Evolutionary conservation across 2,797 vertebrate genomes (phyloP).

Genomic region (Phaenicophaeus curvirostris): DNA sequence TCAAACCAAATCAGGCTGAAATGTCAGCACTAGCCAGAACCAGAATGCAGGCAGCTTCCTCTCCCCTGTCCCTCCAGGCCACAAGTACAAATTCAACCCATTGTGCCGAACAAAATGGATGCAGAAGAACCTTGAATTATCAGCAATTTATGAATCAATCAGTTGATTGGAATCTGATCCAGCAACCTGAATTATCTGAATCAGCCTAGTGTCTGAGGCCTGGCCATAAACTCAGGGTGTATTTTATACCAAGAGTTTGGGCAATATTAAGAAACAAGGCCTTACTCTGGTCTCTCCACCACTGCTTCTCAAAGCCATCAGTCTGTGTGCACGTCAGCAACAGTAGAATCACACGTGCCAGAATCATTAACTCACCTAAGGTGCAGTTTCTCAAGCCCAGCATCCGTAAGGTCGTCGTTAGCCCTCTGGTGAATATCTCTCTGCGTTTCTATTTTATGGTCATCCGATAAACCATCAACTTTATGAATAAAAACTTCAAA

Average conservation of each 20-base stretch:
- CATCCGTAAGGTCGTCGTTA: slow-evolving; percentile 97
- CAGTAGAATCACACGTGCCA: neutral
- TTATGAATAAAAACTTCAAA: slow-evolving; percentile 99
- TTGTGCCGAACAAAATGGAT: neutral
- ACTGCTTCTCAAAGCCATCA: neutral
- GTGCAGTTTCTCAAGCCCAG: slow-evolving; percentile 97
- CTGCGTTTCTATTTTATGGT: slow-evolving; percentile 99
- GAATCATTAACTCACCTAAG: slow-evolving; percentile 84
- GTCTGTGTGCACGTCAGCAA: neutral
- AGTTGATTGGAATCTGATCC: neutral
- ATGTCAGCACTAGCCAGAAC: neutral
- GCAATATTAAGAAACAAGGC: neutral
- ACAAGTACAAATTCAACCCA: neutral
- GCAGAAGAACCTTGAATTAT: neutral
- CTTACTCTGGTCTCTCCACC: neutral
- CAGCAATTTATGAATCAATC: neutral
- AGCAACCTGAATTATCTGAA: neutral
- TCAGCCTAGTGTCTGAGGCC: neutral
- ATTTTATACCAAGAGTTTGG: neutral
- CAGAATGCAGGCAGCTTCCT: neutral
- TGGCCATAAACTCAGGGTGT: neutral
- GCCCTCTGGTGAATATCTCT: slow-evolving; percentile 99
- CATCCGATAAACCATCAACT: slow-evolving; percentile 98
- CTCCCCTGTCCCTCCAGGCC: neutral
- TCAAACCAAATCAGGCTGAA: neutral